Percentiles rank a stretch among this genome's conserved stretches.
These are phyloP conservation scores for Bovichtus diacanthus DNA, from an alignment of 2,797 vertebrate genomes.

Conservation along the genomic window DNA sequence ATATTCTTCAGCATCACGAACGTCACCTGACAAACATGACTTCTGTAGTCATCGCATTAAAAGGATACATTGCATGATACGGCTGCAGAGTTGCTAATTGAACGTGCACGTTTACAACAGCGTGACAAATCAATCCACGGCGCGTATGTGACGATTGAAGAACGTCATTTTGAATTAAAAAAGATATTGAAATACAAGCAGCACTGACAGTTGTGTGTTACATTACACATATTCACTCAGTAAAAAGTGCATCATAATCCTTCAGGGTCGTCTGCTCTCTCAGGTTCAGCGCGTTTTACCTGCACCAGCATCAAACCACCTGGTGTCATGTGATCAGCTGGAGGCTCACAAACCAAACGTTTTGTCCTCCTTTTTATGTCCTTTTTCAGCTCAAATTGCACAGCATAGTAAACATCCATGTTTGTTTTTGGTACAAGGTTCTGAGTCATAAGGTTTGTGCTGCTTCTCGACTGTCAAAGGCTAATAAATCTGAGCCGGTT, in stretches of 20 bases:
- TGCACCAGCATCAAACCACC: slow-evolving; percentile 28
- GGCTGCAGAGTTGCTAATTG: slow-evolving; percentile 4
- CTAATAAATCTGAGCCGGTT: too few species aligned
- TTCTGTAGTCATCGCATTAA: not conserved
- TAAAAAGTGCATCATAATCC: not conserved
- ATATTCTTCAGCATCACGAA: not conserved
- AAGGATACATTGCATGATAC: too few species aligned
- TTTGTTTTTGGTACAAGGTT: not conserved
- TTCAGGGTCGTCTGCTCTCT: not conserved
- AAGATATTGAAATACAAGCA: not conserved
- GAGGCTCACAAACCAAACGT: too few species aligned
- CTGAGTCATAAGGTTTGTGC: too few species aligned
- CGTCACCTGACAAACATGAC: slow-evolving; percentile 1
- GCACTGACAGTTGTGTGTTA: not conserved
- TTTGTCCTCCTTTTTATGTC: too few species aligned
- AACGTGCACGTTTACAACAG: not conserved
- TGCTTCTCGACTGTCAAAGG: not conserved
- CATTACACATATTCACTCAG: not conserved
- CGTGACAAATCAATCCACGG: slow-evolving; percentile 6
- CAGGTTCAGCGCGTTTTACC: slow-evolving; percentile 34
- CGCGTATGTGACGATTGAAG: not conserved
- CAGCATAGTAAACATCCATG: not conserved
- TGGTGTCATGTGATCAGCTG: slow-evolving; percentile 35
- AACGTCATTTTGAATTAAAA: not conserved
- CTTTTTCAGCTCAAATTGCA: not conserved